Evolutionary conservation across 2,888 invertebrate genomes (phyloP), one percentile per base, ranked within the genome.

Genomic region (Eupeodes latifasciatus): DNA sequence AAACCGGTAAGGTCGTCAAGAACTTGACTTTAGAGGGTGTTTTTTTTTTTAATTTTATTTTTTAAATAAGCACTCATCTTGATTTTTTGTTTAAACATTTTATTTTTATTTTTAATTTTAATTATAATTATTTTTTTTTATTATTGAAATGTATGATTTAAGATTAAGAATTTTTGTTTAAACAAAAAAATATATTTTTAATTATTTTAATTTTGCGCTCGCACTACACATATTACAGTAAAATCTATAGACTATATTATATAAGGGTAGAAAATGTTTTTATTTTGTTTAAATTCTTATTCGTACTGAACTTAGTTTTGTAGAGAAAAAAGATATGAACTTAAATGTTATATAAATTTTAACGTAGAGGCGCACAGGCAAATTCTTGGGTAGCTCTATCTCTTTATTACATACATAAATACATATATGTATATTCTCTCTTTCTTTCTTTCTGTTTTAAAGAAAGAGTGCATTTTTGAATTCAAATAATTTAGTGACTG

Each of bases 1-100:
- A 93, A 93, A 91, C 93, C 93, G 93, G 93, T 93, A 93, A 93
- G 93, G 90, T 85, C 27, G 85, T 47, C 79, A 59, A 57, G 36
- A 71, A 61, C 19, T 51, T 62, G 55, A 27, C 27, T 27, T 27
- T 1, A 40, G 40, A 40, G 84, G 77, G 40, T 71, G 80, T 72
- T 47, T 44, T 12, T 19, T 57, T 27, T 27, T 27, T 1, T 19
- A 19, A 27, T 27, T 27, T 27, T 3, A 27, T 27, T 27, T 27
- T 27, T 27, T 27, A 27, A 27, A 27, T 6, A 66, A 69, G 53
- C 69, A 40, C 69, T 71, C 55, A 74, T 61, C 27, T 49, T 64
- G 69, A 47, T 62, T 66, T 59, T 47, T 14, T 61, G 69, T 27
- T 64, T 12, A 14, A 34, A 40, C 27, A 40, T 69, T 78, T 85